Evolutionary conservation across 37 sponge, comb jelly and placozoan species (phyloP), one percentile per base, ranked within the genome.

Genomic region (Sycon ciliatum): DNA sequence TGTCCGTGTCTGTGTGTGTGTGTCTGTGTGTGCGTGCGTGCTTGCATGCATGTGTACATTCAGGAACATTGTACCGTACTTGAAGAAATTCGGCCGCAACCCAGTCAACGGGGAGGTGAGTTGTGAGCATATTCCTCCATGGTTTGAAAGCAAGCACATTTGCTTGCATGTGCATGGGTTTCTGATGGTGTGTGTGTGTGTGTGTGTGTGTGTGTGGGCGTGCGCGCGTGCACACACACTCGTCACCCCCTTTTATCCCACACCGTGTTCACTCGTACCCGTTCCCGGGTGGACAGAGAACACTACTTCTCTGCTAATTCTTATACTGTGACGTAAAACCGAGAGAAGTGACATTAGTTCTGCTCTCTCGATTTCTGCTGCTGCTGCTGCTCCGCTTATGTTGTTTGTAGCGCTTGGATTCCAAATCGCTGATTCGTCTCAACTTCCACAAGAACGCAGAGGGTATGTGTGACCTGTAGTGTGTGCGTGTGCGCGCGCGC

Each of bases 391-490:
- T n/a, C n/a, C n/a, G n/a, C n/a, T n/a, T n/a, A n/a, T n/a, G 49
- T 42, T 9, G 29, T 26, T 22, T 34, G 13, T 68, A 90, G 86
- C 81, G 81, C 32, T 64, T 97, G 73, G 85, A 86, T 5, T 64
- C 85, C 18, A 97, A 97, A 73, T 54, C 78, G 11, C 69, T 97
- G 36, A 60, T 82, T 34, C 85, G 84, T 57, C 77, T 97, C 32
- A 69, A 66, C 40, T 97, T 89, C 57, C 99, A 97, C 73, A 97
- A 89, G 76, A 92, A 91, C 58, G 69, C 79, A 61, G 91, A 82
- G 28, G 91, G 93, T 83, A 26, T 22, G 13, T 42, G 13, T 13
- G 13, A 13, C 13, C 13, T 42, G 49, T 42, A n/a, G 49, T 42
- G 49, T 42, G 49, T 42, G 49, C 13, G 49, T 42, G 49, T 42